Evolutionary conservation across 2,113 vertebrate species (phyloP).

Genomic region (Hemiscyllium ocellatum): DNA sequence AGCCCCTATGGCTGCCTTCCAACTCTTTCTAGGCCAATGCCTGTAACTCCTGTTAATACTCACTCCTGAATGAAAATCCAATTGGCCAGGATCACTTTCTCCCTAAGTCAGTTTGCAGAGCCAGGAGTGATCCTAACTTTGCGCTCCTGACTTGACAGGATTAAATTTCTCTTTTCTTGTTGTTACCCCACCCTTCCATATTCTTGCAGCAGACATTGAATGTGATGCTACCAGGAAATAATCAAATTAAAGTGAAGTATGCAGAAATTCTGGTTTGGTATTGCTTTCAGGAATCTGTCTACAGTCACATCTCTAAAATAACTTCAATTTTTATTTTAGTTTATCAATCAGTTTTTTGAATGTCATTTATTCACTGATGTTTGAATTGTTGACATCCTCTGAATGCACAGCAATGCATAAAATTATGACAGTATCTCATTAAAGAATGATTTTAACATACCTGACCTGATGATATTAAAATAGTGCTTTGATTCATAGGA

Average conservation of each 20-base stretch:
- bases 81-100: no score
- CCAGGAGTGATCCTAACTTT: no score
- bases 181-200: background rate
- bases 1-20: no score
- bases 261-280: background rate
- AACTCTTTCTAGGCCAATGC: no score
- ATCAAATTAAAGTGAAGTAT: background rate
- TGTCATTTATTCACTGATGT: background rate
- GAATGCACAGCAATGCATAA: background rate
- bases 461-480: background rate
- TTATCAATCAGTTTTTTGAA: background rate
- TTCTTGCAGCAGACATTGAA: background rate
- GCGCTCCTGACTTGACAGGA: no score
- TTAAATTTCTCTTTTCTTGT: background rate
- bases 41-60: no score
- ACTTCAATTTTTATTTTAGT: background rate
- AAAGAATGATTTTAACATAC: background rate
- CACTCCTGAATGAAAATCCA: no score
- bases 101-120: no score
- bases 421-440: background rate
- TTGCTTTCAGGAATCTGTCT: background rate
- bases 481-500: slow-evolving; percentile 51
- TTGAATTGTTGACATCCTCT: background rate
- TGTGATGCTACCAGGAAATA: background rate
- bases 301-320: background rate